Evolutionary conservation across 2,797 vertebrate species (phyloP).

Genomic region (Aulostomus chinensis): DNA sequence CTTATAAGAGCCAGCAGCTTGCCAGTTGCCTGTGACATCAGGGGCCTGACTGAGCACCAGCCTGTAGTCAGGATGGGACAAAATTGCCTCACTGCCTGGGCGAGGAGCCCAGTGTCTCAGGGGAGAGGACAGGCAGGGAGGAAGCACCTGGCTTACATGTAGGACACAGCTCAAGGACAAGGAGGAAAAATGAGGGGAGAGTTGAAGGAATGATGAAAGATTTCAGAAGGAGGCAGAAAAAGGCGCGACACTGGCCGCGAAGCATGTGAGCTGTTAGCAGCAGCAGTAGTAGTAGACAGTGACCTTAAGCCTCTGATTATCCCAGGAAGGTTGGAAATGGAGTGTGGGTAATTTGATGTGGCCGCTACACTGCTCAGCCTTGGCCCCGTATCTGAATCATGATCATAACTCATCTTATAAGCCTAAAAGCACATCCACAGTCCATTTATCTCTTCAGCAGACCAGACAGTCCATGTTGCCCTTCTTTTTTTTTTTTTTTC

Average conservation of each 20-base stretch:
- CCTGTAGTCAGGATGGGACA: constrained; percentile 22
- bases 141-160: constrained; percentile 28
- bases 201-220: constrained; percentile 10
- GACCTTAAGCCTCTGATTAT: constrained; percentile 46
- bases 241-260: background rate
- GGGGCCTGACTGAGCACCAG: constrained; percentile 42
- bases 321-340: constrained; percentile 22
- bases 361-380: constrained; percentile 20
- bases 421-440: constrained; percentile 12
- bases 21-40: constrained; percentile 36
- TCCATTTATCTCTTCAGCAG: constrained; percentile 29
- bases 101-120: constrained; percentile 41
- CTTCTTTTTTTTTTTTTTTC: constrained; percentile 3
- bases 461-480: background rate
- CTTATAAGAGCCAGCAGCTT: constrained; percentile 32
- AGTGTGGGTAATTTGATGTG: constrained; percentile 35
- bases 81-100: constrained; percentile 41
- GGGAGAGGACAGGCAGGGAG: constrained; percentile 15
- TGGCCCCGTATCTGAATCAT: constrained; percentile 23
- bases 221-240: constrained; percentile 2
- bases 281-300: constrained; percentile 18
- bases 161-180: constrained; percentile 36
- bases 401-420: constrained; percentile 11
- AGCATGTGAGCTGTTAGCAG: constrained; percentile 12
- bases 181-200: constrained; percentile 9